Evolutionary conservation across 2,797 vertebrate species (phyloP).

Genomic region (Atherinosoma microstoma): DNA sequence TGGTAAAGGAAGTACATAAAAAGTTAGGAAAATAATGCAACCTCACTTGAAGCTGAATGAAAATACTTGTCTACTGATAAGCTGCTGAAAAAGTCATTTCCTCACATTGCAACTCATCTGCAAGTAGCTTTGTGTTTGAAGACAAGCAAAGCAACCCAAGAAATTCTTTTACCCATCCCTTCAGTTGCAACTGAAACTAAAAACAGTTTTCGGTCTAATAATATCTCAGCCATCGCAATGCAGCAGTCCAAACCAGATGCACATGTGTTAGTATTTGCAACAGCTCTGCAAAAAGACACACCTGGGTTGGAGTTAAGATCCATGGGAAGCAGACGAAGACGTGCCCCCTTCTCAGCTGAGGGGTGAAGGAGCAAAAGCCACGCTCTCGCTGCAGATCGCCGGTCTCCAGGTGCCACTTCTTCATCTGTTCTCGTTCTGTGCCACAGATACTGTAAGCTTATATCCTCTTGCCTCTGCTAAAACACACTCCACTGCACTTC

Average conservation of each 20-base stretch:
- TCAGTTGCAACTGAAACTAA: constrained; percentile 20
- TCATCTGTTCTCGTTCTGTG: constrained; percentile 74
- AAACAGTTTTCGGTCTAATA: constrained; percentile 35
- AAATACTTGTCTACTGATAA: constrained; percentile 28
- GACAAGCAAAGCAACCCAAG: background rate
- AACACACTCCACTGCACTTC: constrained; percentile 42
- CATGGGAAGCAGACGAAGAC: constrained; percentile 67
- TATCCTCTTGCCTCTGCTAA: constrained; percentile 52
- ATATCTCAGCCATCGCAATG: constrained; percentile 28
- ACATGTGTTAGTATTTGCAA: constrained; percentile 31
- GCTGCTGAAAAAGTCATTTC: background rate
- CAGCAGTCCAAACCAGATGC: constrained; percentile 31
- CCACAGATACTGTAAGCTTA: constrained; percentile 39
- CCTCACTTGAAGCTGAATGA: background rate
- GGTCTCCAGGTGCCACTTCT: constrained; percentile 66
- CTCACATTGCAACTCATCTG: constrained; percentile 7
- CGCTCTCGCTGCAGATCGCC: constrained; percentile 66
- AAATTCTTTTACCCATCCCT: constrained; percentile 8
- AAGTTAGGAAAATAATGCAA: background rate
- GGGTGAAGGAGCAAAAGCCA: constrained; percentile 63
- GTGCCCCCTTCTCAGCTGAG: constrained; percentile 55
- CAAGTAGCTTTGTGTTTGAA: constrained; percentile 4
- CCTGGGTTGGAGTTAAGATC: constrained; percentile 84
- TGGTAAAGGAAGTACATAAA: background rate
- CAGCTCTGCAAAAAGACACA: constrained; percentile 70